These are phyloP conservation scores for Ditylenchus dipsaci DNA, from an alignment of 1,140 invertebrate genomes.

Conservation along the genomic window DNA sequence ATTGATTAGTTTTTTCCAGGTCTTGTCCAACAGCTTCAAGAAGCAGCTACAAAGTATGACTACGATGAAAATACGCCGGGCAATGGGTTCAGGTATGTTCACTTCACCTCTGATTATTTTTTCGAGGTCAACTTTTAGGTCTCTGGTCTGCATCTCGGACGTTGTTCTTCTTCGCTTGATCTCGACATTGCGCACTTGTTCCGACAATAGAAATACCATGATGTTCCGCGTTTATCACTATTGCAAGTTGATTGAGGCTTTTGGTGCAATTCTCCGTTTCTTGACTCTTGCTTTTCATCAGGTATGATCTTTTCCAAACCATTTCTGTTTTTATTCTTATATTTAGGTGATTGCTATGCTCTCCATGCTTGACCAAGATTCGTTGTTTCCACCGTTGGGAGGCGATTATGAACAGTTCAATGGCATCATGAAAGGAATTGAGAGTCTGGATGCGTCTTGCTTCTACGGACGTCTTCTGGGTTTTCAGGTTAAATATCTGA, in stretches of 20 bases:
- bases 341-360: not conserved
- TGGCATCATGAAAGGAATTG: constrained; percentile 72
- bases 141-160: constrained; percentile 53
- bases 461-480: constrained; percentile 87
- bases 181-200: constrained; percentile 60
- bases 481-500: constrained; percentile 75
- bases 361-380: not conserved
- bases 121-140: constrained; percentile 30
- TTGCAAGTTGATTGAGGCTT: constrained; percentile 61
- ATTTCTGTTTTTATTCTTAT: not conserved
- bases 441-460: constrained; percentile 81
- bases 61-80: constrained; percentile 75
- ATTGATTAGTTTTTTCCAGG: too few species aligned
- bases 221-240: constrained; percentile 71
- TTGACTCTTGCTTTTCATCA: constrained; percentile 56
- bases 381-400: constrained; percentile 53
- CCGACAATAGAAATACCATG: constrained; percentile 69
- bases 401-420: constrained; percentile 68
- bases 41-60: constrained; percentile 72
- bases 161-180: constrained; percentile 49
- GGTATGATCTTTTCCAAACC: constrained; percentile 60
- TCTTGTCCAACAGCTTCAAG: constrained; percentile 43
- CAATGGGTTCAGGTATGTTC: constrained; percentile 74
- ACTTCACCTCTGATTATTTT: not conserved
- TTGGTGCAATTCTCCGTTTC: constrained; percentile 60